Evolutionary conservation across 2,113 vertebrate genomes (phyloP).

Genomic region (Muscicapa adusta): DNA sequence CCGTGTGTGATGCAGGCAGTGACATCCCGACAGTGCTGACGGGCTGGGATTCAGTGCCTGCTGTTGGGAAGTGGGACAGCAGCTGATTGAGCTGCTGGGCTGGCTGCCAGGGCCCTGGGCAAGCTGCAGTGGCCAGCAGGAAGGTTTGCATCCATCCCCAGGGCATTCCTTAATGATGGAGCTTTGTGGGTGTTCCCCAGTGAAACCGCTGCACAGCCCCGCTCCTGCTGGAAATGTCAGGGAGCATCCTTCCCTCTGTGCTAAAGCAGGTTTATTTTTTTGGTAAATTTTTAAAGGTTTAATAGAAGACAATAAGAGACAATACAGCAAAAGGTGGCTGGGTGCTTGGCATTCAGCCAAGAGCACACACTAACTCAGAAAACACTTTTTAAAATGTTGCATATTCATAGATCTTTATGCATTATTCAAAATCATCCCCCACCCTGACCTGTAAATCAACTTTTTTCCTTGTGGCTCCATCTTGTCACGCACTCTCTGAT

Average conservation of each 20-base stretch:
- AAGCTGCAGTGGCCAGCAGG: background rate
- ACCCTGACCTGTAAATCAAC: no score
- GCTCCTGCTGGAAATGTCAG: background rate
- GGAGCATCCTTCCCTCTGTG: background rate
- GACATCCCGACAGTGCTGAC: fast-evolving
- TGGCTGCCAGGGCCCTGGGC: background rate
- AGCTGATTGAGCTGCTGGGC: background rate
- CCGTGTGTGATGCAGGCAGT: fast-evolving
- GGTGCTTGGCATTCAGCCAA: no score
- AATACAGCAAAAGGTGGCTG: no score
- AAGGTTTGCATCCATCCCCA: background rate
- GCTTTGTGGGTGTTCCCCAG: fast-evolving
- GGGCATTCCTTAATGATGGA: background rate
- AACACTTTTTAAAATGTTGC: no score
- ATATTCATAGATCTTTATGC: no score
- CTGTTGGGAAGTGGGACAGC: background rate
- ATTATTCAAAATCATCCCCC: no score
- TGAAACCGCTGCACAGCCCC: fast-evolving
- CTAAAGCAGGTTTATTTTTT: no score
- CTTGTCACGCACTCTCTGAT: no score
- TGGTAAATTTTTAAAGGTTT: no score
- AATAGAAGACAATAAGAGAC: no score
- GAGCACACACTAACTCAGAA: no score
- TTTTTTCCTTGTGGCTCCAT: no score
- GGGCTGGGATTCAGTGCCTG: background rate